Evolutionary conservation across 2,888 invertebrate species (phyloP).

Genomic region (Orchesella flavescens): DNA sequence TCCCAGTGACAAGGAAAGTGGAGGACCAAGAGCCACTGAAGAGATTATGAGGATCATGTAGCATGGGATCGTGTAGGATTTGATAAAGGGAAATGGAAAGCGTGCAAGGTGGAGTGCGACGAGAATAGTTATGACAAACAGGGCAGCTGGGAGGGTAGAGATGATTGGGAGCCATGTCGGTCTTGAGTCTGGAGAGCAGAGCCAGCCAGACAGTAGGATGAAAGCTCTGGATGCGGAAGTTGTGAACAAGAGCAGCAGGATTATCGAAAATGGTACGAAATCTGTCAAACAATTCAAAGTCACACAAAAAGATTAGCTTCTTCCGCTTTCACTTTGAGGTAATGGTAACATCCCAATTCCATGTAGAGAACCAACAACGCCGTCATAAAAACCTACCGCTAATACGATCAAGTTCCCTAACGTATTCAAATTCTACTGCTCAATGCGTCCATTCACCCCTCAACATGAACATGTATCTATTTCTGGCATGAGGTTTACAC

Average conservation of each 20-base stretch:
- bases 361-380: neutral
- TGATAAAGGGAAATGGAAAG: slow-evolving; percentile 72
- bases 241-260: slow-evolving; percentile 72
- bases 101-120: slow-evolving; percentile 72
- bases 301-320: slow-evolving; percentile 64
- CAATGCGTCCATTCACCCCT: no score
- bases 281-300: slow-evolving; percentile 71
- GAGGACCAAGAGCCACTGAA: slow-evolving; percentile 69
- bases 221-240: slow-evolving; percentile 72
- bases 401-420: no score
- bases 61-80: slow-evolving; percentile 71
- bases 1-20: slow-evolving; percentile 70
- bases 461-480: no score
- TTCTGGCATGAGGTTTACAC: no score
- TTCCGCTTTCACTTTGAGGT: slow-evolving; percentile 60
- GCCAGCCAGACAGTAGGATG: slow-evolving; percentile 72
- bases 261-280: slow-evolving; percentile 72
- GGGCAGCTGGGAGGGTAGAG: slow-evolving; percentile 71
- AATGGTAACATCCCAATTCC: neutral
- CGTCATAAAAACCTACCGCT: no score
- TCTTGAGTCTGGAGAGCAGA: slow-evolving; percentile 71
- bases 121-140: slow-evolving; percentile 71
- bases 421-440: no score
- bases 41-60: slow-evolving; percentile 71
- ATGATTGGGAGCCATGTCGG: slow-evolving; percentile 72